Base-by-base conservation (phyloP, 2,888 invertebrate genomes). In the Lithosia quadra region DNA sequence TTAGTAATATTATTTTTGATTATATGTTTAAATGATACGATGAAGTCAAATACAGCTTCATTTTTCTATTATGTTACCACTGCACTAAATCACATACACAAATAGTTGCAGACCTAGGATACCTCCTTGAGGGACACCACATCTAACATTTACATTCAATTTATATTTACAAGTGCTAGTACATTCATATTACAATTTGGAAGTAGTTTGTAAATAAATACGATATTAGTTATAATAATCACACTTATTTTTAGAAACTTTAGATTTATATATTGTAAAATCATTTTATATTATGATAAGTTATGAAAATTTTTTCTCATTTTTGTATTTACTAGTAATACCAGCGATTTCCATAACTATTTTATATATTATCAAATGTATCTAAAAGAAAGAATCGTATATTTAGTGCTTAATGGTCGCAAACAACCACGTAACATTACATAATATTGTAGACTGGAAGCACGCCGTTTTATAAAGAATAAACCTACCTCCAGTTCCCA, bases 91-190 rank as follows among this genome's bases (percentile, higher is more conserved):
- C 63, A 85, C 80, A 80, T 77, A 79, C 64, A 86, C 81, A 85
- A 84, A 82, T 69, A 87, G 66, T 79, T 79, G 70, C 76, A 82
- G 86, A 64, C 82, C 80, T 80, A 86, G 63, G 71, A 80, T 75
- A 81, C 76, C 71, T 76, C 86, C 86, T 85, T 85, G 84, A 70
- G 85, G 82, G 71, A 90, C 88, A 89, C 81, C 86, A 84, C 86
- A 76, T 83, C 85, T 88, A 89, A 84, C 78, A 77, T 76, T 74
- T 74, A 76, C 60, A 58, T 78, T 79, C 76, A 64, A 76, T 74
- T 74, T 28, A 80, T 64, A 68, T 71, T 65, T 74, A 81, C 72
- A 80, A 69, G 68, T 74, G 79, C 75, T 57, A 43, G 28, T 63
- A 69, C 66, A 73, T 73, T 53, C 39, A 43, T 61, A 49, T 61